Base-by-base conservation (phyloP, 92 coral and sea anemone species). In the Bergia sp. region DNA sequence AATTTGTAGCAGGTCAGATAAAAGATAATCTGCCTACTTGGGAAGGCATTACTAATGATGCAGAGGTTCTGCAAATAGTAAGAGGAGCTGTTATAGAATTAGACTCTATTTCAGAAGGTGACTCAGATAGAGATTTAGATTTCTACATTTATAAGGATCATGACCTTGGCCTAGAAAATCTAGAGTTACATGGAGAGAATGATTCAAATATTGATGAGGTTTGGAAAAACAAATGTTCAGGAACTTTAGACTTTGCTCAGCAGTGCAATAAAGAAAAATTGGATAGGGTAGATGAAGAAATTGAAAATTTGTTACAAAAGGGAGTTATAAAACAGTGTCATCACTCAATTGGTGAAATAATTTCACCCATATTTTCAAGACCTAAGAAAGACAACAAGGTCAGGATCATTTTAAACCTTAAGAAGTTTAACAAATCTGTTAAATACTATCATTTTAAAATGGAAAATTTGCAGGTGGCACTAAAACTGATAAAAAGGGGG, bases 1-100 rank as follows among this genome's bases (percentile, higher is more conserved):
- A 11, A 80, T 44, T 77, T 67, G 85, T 88, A 65, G 94, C 91
- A 83, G 91, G 90, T 86, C 84, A 89, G 89, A 78, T 91, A 90
- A 87, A 92, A 89, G 82, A 86, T 53, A 89, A 89, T 89, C 87
- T 92, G 77, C 86, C 88, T 66, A 84, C 94, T 85, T 92, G 92
- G 92, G 45, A 86, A 82, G 88, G 86, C 41, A 92, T 86, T 85
- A 86, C 92, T 58, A 49, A 82, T 79, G 91, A 91, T 72, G 57
- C 88, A 77, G 87, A 86, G 39, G 85, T 86, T 20, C 82, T 89
- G 67, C 89, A 92, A 23, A 69, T 69, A 15, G 75, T 69, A 69
- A 69, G 37, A 69, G 75, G 75, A 69, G 75, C 75, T 15, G 37
- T 15, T 15, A 69, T 69, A 15, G 75, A 69, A 69, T 23, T 69